Evolutionary conservation across 2,888 invertebrate species (phyloP).

Genomic region (Cataglyphis cursor): DNA sequence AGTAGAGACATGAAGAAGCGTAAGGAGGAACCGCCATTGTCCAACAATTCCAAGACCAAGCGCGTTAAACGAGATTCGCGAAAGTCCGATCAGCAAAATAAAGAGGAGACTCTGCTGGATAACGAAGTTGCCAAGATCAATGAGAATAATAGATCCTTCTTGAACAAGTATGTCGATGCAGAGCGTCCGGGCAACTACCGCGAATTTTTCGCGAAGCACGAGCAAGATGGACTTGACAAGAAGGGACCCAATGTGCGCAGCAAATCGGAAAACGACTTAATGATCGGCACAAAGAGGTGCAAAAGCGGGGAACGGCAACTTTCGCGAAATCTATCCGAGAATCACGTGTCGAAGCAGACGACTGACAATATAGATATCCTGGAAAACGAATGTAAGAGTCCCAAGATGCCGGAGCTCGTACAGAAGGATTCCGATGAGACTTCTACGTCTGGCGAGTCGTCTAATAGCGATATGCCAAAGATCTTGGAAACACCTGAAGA

Average conservation of each 20-base stretch:
- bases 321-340: slow-evolving; percentile 68
- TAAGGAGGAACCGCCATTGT: slow-evolving; percentile 75
- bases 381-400: slow-evolving; percentile 68
- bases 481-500: slow-evolving; percentile 89
- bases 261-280: slow-evolving; percentile 84
- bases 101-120: slow-evolving; percentile 84
- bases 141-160: slow-evolving; percentile 80
- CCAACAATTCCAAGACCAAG: slow-evolving; percentile 72
- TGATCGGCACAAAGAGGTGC: slow-evolving; percentile 32
- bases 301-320: slow-evolving; percentile 67
- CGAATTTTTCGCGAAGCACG: slow-evolving; percentile 80
- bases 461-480: slow-evolving; percentile 79
- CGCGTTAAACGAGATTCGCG: slow-evolving; percentile 74
- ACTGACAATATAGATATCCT: slow-evolving; percentile 65
- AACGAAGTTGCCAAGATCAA: slow-evolving; percentile 86
- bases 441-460: slow-evolving; percentile 84
- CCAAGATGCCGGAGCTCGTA: slow-evolving; percentile 74
- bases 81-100: slow-evolving; percentile 81
- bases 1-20: slow-evolving; percentile 81
- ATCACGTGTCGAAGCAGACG: slow-evolving; percentile 67
- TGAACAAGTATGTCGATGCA: slow-evolving; percentile 73
- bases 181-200: slow-evolving; percentile 74
- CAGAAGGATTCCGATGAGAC: slow-evolving; percentile 83
- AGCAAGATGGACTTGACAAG: slow-evolving; percentile 67
- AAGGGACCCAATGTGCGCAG: slow-evolving; percentile 77